These are phyloP conservation scores for Proales similis DNA, from an alignment of 1,140 invertebrate genomes.

Conservation along the genomic window DNA sequence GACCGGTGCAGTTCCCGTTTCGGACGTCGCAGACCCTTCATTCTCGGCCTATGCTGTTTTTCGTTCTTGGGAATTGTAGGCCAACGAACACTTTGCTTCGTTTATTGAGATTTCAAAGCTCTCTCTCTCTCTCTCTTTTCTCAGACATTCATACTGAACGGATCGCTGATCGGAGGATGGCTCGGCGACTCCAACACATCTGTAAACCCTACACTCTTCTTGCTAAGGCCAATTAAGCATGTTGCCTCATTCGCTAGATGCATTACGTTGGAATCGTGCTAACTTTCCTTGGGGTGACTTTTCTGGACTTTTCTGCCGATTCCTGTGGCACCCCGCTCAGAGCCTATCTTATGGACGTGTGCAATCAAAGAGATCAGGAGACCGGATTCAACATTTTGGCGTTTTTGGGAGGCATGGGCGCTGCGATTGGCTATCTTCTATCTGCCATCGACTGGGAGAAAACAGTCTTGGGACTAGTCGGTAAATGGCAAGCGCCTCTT, in stretches of 20 bases:
- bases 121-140: too few relatives aligned
- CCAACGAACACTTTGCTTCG: too few relatives aligned
- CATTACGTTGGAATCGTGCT: constrained; percentile 19
- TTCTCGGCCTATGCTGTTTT: constrained; percentile 42
- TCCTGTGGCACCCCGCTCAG: constrained; percentile 15
- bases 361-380: constrained; percentile 35
- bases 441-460: constrained; percentile 55
- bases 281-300: constrained; percentile 14
- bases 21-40: constrained; percentile 55
- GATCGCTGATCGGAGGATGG: constrained; percentile 9
- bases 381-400: constrained; percentile 27
- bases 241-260: too few relatives aligned
- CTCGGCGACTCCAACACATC: constrained; percentile 14
- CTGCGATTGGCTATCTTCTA: constrained; percentile 55
- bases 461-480: constrained; percentile 37
- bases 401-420: constrained; percentile 45
- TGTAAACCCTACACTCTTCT: background rate
- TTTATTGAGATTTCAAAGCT: too few relatives aligned
- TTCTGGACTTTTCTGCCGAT: constrained; percentile 35
- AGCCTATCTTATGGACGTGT: constrained; percentile 30
- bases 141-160: constrained; percentile 22
- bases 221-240: too few relatives aligned
- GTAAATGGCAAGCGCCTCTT: background rate
- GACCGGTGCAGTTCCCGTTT: constrained; percentile 46
- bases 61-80: constrained; percentile 26